A percentile compares a stretch with the other conserved stretches of the same genome.
Conservation (phyloP, 2,888 invertebrate species). For the Pristionchus exspectatus region DNA sequence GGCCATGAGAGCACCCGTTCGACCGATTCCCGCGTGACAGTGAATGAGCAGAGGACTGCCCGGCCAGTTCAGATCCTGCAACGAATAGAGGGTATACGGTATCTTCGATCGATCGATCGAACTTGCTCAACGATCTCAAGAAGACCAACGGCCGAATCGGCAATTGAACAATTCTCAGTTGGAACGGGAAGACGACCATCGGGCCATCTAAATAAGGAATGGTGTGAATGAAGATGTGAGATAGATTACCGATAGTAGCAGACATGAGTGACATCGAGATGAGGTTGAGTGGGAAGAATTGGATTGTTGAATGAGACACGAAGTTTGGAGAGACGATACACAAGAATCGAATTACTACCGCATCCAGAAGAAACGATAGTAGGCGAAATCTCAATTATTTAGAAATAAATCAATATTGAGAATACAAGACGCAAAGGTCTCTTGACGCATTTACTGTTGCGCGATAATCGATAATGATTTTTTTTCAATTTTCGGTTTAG, state of each 20-base stretch:
- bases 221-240: not conserved
- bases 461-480: not conserved
- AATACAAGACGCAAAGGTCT: constrained; percentile 1
- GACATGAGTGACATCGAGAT: constrained; percentile 56
- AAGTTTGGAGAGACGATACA: constrained; percentile 59
- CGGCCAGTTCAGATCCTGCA: constrained; percentile 68
- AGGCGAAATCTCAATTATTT: constrained; percentile 37
- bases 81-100: not conserved
- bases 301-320: constrained; percentile 56
- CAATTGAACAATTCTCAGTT: constrained; percentile 33
- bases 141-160: constrained; percentile 54
- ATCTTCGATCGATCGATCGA: constrained; percentile 5
- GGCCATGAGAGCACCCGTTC: constrained; percentile 85
- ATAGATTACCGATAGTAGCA: constrained; percentile 57
- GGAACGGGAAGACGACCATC: constrained; percentile 61
- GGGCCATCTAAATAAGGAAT: constrained; percentile 57
- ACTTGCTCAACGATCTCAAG: constrained; percentile 54
- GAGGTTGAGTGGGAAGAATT: constrained; percentile 55
- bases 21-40: constrained; percentile 90
- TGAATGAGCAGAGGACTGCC: constrained; percentile 91
- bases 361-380: constrained; percentile 15
- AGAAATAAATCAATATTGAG: not conserved
- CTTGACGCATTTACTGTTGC: not conserved
- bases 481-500: not conserved
- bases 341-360: constrained; percentile 46